These are phyloP conservation scores for Mormyrops boulengeri DNA, from an alignment of 2,797 vertebrate genomes.

Conservation along the genomic window DNA sequence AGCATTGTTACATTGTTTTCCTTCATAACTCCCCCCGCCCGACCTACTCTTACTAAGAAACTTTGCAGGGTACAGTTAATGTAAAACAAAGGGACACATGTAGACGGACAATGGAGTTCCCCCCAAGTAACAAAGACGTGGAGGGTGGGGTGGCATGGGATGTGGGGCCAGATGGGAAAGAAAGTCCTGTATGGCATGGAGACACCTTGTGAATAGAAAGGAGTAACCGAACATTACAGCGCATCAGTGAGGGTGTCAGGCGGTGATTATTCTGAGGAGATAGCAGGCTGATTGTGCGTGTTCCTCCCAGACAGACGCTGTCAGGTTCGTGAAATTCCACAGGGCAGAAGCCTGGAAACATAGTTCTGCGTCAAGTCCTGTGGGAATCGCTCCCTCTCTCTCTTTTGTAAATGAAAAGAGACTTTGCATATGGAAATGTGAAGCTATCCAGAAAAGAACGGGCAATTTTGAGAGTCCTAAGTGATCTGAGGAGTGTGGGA, in stretches of 20 bases:
- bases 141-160: background rate
- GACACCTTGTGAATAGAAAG: slow-evolving; percentile 6
- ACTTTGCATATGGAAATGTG: slow-evolving; percentile 17
- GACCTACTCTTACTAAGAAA: background rate
- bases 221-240: background rate
- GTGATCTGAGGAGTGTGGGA: slow-evolving; percentile 3
- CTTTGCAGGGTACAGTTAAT: slow-evolving; percentile 2
- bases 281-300: background rate
- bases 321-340: slow-evolving; percentile 20
- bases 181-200: background rate
- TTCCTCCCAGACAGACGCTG: slow-evolving; percentile 18
- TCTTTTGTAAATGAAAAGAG: background rate
- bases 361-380: slow-evolving; percentile 13
- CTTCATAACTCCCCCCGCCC: background rate
- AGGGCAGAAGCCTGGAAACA: slow-evolving; percentile 31
- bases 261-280: slow-evolving; percentile 8
- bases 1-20: slow-evolving; percentile 8
- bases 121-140: background rate
- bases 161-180: background rate
- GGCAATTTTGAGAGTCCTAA: slow-evolving; percentile 19
- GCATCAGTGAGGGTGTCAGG: slow-evolving; percentile 9
- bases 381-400: background rate
- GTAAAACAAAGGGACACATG: background rate
- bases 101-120: background rate
- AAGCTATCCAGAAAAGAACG: slow-evolving; percentile 13